These are phyloP conservation scores for Troilus luridus DNA, from an alignment of 2,888 invertebrate species.

Conservation along the genomic window DNA sequence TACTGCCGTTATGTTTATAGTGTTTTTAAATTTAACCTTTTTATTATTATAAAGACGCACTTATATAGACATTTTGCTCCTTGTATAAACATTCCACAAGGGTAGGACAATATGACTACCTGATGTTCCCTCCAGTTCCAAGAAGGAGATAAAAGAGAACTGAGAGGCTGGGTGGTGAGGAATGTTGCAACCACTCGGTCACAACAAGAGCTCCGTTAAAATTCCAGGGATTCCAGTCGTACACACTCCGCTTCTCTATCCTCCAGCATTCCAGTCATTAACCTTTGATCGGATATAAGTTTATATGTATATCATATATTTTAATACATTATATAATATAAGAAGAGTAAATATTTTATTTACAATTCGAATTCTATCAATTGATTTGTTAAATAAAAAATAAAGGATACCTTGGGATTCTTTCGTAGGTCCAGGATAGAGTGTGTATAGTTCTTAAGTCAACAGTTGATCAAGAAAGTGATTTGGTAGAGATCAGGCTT, in stretches of 20 bases:
- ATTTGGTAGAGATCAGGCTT: too few species aligned
- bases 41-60: too few species aligned
- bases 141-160: slow-evolving; percentile 19
- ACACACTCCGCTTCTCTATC: neutral
- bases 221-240: slow-evolving; percentile 40
- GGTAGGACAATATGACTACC: neutral
- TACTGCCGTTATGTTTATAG: too few species aligned
- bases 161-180: neutral
- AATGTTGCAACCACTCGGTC: slow-evolving; percentile 7
- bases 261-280: neutral
- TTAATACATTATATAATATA: too few species aligned
- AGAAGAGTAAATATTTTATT: too few species aligned
- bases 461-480: too few species aligned
- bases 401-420: too few species aligned
- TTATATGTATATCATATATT: neutral
- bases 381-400: too few species aligned
- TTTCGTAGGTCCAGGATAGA: too few species aligned
- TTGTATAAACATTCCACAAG: neutral
- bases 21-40: too few species aligned
- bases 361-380: too few species aligned
- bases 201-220: slow-evolving; percentile 28
- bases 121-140: neutral
- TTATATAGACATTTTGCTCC: neutral
- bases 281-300: neutral
- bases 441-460: too few species aligned